These are phyloP conservation scores for Doris montereyensis DNA, from an alignment of 2,888 invertebrate genomes.

Conservation along the genomic window DNA sequence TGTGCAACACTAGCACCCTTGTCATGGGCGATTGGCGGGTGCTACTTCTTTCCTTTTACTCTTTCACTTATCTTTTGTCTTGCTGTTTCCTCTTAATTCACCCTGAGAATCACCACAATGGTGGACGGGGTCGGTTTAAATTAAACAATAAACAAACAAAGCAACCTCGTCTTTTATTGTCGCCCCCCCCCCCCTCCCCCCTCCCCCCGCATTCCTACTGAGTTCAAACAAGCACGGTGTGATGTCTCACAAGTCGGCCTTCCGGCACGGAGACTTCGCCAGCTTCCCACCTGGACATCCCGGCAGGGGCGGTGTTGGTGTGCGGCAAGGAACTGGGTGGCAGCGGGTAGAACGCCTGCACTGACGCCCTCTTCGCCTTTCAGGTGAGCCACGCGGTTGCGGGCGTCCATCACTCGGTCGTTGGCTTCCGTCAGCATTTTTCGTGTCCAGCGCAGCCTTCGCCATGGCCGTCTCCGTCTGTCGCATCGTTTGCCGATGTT, in stretches of 20 bases:
- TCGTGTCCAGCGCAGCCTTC: conserved; percentile 63
- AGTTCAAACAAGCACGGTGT: conserved; percentile 48
- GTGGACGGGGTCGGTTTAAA: too few relatives aligned
- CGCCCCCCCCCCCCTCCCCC: too few relatives aligned
- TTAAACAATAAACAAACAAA: too few relatives aligned
- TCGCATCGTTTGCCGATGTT: conserved; percentile 68
- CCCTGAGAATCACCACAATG: too few relatives aligned
- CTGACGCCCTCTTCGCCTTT: conserved; percentile 58
- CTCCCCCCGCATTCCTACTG: neutral
- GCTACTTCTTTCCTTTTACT: too few relatives aligned
- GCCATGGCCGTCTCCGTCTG: conserved; percentile 68
- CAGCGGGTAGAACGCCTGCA: conserved; percentile 61
- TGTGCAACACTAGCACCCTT: too few relatives aligned
- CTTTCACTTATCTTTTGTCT: too few relatives aligned
- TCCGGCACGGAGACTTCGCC: conserved; percentile 48
- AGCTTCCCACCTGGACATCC: conserved; percentile 55
- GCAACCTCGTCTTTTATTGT: too few relatives aligned
- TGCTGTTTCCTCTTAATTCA: neutral
- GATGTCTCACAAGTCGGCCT: conserved; percentile 58
- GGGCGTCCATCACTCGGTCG: conserved; percentile 64
- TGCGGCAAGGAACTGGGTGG: conserved; percentile 53
- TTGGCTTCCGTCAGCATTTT: conserved; percentile 66
- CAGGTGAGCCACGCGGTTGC: conserved; percentile 62
- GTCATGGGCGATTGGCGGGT: too few relatives aligned
- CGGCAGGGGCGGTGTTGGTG: conserved; percentile 49